Evolutionary conservation across 2,113 vertebrate species (phyloP), one percentile per base, ranked within the genome.

Genomic region (Notothenia coriiceps): DNA sequence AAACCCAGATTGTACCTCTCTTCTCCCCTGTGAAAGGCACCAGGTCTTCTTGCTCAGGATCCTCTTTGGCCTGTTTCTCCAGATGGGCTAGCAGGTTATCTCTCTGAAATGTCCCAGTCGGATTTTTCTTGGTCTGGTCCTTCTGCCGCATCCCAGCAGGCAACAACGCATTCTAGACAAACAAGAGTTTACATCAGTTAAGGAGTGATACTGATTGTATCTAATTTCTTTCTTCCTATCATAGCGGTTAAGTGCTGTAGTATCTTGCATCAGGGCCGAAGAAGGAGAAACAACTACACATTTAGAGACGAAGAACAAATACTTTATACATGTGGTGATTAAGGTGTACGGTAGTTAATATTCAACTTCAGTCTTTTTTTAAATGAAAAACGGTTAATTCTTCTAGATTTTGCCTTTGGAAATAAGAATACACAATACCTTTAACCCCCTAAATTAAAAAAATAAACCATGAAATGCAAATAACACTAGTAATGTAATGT

Each of bases 11-110:
- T 77, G 56, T 88, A 98, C 98, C 98, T 97, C 97, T 97, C 93
- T 99, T 99, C 89, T 99, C 97, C 1, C 98, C 97, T 0, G 98
- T 99, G 93, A 94, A 99, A 74, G 98, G 98, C 74, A 99, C 98
- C 91, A 97, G 93, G 90, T 99, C 98, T 87, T 99, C 97, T 92
- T 90, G 93, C 91, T 99, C 98, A 50, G 98, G 97, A 89, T 97
- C 89, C 6, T 98, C 97, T 79, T 97, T 97, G 17, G 98, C 98
- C 92, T 99, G 95, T 88, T 99, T 96, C 95, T 99, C 98, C 91
- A 99, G 95, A 91, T 99, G 98, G 29, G 96, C 96, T 92, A 99
- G 94, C 74, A 99, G 97, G 79, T 97, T 94, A 65, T 98, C 98
- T 86, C 98, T 96, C 87, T 96, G 96, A 94, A 99, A 99, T 0